A percentile compares a stretch with the other conserved stretches of the same genome.
phyloP scores from a whole-genome alignment of 2,797 vertebrate genomes.

The Sebastes diaconus region DNA sequence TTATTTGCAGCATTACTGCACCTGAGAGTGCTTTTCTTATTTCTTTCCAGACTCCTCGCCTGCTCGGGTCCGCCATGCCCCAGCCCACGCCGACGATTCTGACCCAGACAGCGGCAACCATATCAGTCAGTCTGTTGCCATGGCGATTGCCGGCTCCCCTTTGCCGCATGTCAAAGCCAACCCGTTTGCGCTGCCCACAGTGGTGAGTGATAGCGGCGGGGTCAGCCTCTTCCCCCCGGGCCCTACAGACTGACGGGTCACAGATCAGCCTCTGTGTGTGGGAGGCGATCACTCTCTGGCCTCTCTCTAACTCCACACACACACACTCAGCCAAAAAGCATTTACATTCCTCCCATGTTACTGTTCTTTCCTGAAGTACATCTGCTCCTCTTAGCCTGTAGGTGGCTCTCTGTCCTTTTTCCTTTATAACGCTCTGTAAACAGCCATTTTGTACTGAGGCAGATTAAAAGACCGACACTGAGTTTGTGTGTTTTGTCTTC shows the following conservation, averaged over 20 bases:
- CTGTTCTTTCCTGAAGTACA: slow-evolving; percentile 2
- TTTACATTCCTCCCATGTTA: slow-evolving; percentile 26
- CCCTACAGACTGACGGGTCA: slow-evolving; percentile 49
- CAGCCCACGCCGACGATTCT: slow-evolving; percentile 81
- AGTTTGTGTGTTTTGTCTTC: slow-evolving; percentile 50
- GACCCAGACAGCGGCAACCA: slow-evolving; percentile 82
- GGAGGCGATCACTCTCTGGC: slow-evolving; percentile 27
- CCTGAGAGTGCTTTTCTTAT: slow-evolving; percentile 41
- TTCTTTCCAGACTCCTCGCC: slow-evolving; percentile 82
- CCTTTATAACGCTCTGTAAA: neutral
- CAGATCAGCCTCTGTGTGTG: slow-evolving; percentile 44
- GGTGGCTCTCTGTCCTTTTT: slow-evolving; percentile 50
- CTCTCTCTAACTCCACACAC: slow-evolving; percentile 8
- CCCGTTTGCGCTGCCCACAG: slow-evolving; percentile 81
- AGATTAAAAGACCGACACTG: slow-evolving; percentile 29
- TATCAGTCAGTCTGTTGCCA: slow-evolving; percentile 92
- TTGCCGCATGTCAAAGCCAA: slow-evolving; percentile 85
- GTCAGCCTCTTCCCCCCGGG: slow-evolving; percentile 52
- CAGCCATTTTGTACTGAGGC: slow-evolving; percentile 40
- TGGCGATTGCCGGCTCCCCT: slow-evolving; percentile 93
- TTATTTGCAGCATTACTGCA: slow-evolving; percentile 15
- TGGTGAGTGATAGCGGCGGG: slow-evolving; percentile 82
- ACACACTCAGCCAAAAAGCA: slow-evolving; percentile 7
- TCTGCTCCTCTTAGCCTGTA: slow-evolving; percentile 47
- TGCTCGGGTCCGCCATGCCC: slow-evolving; percentile 83